These are phyloP conservation scores for Calameuta filiformis DNA, from an alignment of 2,888 invertebrate species.

Conservation along the genomic window DNA sequence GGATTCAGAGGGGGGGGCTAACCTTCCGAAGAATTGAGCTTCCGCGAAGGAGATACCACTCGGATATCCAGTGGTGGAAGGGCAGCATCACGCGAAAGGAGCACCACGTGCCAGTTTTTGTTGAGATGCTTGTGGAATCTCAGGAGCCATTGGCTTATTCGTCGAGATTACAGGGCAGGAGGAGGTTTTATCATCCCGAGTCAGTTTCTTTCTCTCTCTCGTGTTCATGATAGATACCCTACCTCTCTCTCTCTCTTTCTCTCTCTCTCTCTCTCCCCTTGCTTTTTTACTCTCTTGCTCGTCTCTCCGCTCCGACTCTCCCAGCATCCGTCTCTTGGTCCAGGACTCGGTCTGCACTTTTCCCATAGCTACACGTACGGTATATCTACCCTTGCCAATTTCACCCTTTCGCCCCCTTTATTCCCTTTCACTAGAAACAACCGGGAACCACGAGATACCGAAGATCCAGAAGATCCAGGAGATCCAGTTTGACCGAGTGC, in stretches of 20 bases:
- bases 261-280: conserved; percentile 28
- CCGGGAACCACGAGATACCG: background rate
- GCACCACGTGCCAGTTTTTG: background rate
- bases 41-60: background rate
- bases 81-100: background rate
- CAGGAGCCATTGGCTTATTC: background rate
- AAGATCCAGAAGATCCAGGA: conserved; percentile 20
- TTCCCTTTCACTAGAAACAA: background rate
- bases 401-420: background rate
- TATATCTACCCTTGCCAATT: conserved; percentile 17
- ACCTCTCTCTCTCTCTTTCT: conserved; percentile 25
- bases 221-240: conserved; percentile 11
- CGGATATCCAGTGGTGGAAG: background rate
- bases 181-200: background rate
- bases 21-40: background rate
- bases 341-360: conserved; percentile 43
- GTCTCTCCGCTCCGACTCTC: background rate
- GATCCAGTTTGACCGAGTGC: conserved; percentile 49
- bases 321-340: background rate
- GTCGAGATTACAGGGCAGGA: background rate
- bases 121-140: background rate
- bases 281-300: conserved; percentile 31
- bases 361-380: conserved; percentile 31
- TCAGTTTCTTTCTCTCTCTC: conserved; percentile 7
- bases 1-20: background rate